Conservation (phyloP, 2,888 invertebrate genomes). For the Agonopterix alstromeriana region DNA sequence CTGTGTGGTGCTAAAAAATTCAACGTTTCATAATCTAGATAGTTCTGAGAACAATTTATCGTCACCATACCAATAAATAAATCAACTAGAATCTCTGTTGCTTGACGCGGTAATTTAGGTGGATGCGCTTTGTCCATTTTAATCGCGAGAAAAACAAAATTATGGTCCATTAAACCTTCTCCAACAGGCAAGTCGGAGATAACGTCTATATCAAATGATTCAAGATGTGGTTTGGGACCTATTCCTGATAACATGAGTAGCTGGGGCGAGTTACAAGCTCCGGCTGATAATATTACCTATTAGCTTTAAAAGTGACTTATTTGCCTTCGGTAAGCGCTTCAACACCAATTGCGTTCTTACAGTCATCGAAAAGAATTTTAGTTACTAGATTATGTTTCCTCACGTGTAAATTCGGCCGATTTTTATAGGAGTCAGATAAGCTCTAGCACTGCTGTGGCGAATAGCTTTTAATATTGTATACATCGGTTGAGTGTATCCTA, state of each 20-base stretch:
- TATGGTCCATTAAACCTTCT: constrained; percentile 70
- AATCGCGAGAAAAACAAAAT: constrained; percentile 35
- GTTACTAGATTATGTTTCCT: constrained; percentile 68
- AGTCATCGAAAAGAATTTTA: constrained; percentile 63
- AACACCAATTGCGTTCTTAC: constrained; percentile 52
- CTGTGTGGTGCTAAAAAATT: not conserved
- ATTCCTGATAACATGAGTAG: constrained; percentile 72
- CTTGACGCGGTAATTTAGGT: not conserved
- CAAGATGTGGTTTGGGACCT: constrained; percentile 52
- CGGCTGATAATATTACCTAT: constrained; percentile 66
- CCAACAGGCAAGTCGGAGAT: constrained; percentile 60
- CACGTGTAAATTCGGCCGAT: constrained; percentile 36
- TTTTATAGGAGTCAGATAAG: not conserved
- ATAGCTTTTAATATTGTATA: not conserved
- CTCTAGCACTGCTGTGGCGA: not conserved
- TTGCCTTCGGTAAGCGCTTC: constrained; percentile 13
- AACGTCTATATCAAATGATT: constrained; percentile 39
- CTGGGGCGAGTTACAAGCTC: constrained; percentile 65
- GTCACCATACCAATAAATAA: not conserved
- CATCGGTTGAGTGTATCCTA: not conserved
- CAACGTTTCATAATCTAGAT: not conserved
- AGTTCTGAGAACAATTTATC: not conserved
- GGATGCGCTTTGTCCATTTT: constrained; percentile 10
- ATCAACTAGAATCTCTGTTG: not conserved
- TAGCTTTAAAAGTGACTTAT: constrained; percentile 40